Base-by-base conservation (phyloP, 2,113 vertebrate genomes). In the Columbina picui region DNA sequence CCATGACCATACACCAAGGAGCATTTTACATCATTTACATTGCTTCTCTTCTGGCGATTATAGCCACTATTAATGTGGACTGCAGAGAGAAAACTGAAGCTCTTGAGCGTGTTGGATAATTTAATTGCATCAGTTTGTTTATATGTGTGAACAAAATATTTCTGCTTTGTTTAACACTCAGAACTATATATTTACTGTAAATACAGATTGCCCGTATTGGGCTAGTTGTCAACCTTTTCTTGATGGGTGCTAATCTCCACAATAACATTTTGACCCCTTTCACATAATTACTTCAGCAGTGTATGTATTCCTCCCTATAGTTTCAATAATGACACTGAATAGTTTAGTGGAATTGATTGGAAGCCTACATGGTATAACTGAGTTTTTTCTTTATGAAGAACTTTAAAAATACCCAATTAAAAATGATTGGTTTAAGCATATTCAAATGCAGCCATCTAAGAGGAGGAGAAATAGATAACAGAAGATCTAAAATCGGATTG, bases 231-330 rank as follows among this genome's bases (percentile, higher is more conserved):
- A 73, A 85, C 56, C 90, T 93, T 84, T 56, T n/a, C 50, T 26
- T 87, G 84, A 68, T 0, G 36, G 32, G 27, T 88, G 74, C 45
- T 87, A 32, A 68, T 87, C 59, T 91, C 57, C n/a, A 92, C 19
- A 27, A 47, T 38, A 86, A 47, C 61, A 70, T 95, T 95, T 91
- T 94, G 80, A 86, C 71, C 77, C 68, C n/a, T 88, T 94, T 55
- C 0, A 0, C 93, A 23, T 55, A 79, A 86, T 90, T 85, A 60
- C 64, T 96, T 90, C 49, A 93, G 19, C 71, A 86, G 39, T 29
- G 43, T 49, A 21, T 75, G 21, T 84, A 9, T 86, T 84, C 27
- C 20, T 83, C 68, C 12, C 29, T 75, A 14, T 63, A 67, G 53
- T 75, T 91, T 84, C 71, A 73, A 0, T 41, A 45, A 30, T n/a